phyloP scores from a whole-genome alignment of 2,888 invertebrate genomes.

The Subacronicta megacephala region DNA sequence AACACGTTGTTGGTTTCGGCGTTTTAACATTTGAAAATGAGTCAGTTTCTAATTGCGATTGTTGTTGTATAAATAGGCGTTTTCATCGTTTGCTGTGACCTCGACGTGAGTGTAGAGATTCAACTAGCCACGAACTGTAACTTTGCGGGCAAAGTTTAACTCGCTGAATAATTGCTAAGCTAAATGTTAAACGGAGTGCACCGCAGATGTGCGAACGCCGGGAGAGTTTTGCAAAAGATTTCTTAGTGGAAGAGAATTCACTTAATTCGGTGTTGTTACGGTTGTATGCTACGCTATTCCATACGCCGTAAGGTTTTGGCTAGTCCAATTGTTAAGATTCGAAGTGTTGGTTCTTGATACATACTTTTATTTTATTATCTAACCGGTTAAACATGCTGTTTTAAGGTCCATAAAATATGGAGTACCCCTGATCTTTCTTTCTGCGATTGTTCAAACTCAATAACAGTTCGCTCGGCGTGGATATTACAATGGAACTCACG shows the following conservation, averaged over 20 bases:
- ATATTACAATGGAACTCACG: no score
- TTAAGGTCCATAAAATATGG: no score
- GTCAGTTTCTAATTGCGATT: conserved; percentile 5
- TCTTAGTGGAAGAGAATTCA: conserved; percentile 31
- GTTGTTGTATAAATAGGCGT: conserved; percentile 21
- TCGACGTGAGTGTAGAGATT: conserved; percentile 54
- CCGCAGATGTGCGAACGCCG: conserved; percentile 56
- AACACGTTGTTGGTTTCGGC: conserved; percentile 8
- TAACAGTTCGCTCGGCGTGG: no score
- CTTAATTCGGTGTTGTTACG: conserved; percentile 12
- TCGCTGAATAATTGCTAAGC: conserved; percentile 72
- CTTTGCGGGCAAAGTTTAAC: conserved; percentile 68
- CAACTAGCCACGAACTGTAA: conserved; percentile 62
- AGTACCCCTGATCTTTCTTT: no score
- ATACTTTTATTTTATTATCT: no score
- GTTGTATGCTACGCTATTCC: no score
- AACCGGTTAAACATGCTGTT: no score
- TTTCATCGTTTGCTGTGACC: conserved; percentile 56
- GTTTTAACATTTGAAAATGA: conserved; percentile 8
- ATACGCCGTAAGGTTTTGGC: conserved; percentile 9
- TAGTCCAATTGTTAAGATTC: conserved; percentile 10
- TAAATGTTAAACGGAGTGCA: conserved; percentile 62
- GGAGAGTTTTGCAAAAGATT: conserved; percentile 50
- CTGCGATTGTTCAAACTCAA: no score
- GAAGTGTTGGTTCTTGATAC: no score